Percentiles rank a stretch among this genome's conserved stretches.
These are phyloP conservation scores for Bubo scandiacus DNA, from an alignment of 2,113 vertebrate species.

Conservation along the genomic window DNA sequence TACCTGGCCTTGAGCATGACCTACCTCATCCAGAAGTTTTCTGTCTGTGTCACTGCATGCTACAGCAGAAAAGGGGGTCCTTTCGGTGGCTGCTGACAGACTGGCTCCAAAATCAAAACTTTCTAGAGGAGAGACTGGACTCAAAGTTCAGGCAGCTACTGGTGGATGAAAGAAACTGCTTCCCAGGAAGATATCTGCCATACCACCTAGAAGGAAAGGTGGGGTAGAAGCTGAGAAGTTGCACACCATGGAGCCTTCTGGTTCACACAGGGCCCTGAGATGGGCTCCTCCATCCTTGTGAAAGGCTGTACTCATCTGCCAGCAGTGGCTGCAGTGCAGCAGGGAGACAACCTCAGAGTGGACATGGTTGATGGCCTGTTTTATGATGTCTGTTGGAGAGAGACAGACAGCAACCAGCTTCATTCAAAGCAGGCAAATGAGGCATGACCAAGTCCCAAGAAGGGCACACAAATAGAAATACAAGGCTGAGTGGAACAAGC, in stretches of 20 bases:
- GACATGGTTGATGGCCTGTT: fast-evolving
- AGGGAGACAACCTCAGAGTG: fast-evolving
- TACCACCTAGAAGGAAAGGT: background rate
- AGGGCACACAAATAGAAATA: background rate
- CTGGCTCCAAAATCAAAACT: background rate
- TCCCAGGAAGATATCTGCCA: background rate
- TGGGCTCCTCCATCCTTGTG: too few species aligned
- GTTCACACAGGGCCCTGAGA: too few species aligned
- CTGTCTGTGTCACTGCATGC: background rate
- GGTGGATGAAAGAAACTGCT: background rate
- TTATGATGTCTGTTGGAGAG: background rate
- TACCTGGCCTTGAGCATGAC: background rate
- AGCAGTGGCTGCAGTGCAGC: background rate
- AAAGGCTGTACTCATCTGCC: background rate
- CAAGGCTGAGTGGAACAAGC: background rate
- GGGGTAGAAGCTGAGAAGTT: background rate
- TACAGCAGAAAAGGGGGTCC: background rate
- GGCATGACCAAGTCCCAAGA: background rate
- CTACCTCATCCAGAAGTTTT: background rate
- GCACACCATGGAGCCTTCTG: background rate
- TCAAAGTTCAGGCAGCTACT: background rate
- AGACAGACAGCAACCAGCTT: background rate
- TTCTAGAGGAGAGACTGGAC: background rate
- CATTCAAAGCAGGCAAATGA: background rate
- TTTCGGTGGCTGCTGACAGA: background rate